Evolutionary conservation across 2,797 vertebrate species (phyloP).

Genomic region (Tympanoctomys barrerae): DNA sequence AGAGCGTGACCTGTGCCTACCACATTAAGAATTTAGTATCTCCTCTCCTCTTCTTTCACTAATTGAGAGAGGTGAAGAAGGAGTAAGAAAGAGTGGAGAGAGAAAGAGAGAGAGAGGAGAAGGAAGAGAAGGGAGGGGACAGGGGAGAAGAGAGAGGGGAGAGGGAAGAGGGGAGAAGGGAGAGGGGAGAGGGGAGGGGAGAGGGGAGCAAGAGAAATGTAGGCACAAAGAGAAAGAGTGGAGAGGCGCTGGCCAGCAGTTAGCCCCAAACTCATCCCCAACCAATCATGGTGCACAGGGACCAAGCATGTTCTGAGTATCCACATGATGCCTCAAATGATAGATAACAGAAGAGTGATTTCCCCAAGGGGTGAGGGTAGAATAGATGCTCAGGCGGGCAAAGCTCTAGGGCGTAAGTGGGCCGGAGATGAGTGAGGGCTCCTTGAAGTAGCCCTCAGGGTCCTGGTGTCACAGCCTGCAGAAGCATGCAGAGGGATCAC

Average conservation of each 20-base stretch:
- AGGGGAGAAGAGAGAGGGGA: no score
- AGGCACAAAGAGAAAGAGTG: no score
- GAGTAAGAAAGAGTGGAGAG: no score
- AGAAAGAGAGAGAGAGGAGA: no score
- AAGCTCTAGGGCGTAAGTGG: background rate
- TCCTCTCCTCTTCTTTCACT: background rate
- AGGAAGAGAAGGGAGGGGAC: background rate
- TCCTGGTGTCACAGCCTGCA: background rate
- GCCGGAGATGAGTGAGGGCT: no score
- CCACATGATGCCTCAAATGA: background rate
- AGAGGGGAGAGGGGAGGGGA: accelerated
- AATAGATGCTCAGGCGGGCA: no score
- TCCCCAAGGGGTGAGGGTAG: background rate
- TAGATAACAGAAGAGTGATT: background rate
- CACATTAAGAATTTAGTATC: background rate
- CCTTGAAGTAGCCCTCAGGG: background rate
- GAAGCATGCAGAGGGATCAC: background rate
- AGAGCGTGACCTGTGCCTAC: accelerated
- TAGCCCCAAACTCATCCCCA: background rate
- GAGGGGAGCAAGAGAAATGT: no score
- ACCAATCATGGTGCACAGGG: background rate
- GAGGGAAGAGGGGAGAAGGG: no score
- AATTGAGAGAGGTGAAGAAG: background rate
- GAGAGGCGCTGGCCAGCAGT: background rate
- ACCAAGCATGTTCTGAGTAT: background rate